phyloP scores from a whole-genome alignment of 2,797 vertebrate genomes.

The Hoplostethus mediterraneus region DNA sequence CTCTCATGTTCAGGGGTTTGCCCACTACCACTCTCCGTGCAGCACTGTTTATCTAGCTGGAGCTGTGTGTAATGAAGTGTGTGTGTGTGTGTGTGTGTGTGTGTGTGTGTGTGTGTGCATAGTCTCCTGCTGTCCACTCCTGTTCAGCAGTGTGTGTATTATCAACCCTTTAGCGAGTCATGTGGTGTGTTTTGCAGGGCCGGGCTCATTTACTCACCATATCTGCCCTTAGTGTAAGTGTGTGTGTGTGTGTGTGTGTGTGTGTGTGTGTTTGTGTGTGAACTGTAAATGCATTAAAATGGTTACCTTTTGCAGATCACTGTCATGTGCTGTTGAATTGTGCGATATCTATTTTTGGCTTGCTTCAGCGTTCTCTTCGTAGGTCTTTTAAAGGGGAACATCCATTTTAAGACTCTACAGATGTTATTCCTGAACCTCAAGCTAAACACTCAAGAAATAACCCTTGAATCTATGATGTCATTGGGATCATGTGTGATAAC shows the following conservation, averaged over 20 bases:
- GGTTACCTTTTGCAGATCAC: constrained; percentile 55
- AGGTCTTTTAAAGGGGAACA: too few species aligned
- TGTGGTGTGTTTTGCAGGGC: background rate
- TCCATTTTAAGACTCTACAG: too few species aligned
- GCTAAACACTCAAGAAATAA: too few species aligned
- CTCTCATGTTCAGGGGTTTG: constrained; percentile 36
- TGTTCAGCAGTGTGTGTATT: background rate
- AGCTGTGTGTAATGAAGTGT: constrained; percentile 20
- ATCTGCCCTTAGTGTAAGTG: background rate
- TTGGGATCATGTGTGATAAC: too few species aligned
- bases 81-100: background rate
- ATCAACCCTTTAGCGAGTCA: too few species aligned
- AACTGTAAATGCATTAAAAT: constrained; percentile 14
- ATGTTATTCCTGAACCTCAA: too few species aligned
- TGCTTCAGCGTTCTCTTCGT: too few species aligned
- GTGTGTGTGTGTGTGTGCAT: background rate
- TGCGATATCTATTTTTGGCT: constrained; percentile 25
- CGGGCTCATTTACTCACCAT: background rate
- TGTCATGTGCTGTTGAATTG: constrained; percentile 37
- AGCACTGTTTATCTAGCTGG: constrained; percentile 57
- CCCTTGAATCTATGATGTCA: too few species aligned
- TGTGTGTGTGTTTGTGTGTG: background rate
- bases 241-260: constrained; percentile 9
- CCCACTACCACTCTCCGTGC: constrained; percentile 39
- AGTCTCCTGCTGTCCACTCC: background rate